A percentile compares a stretch with the other conserved stretches of the same genome.
phyloP scores from a whole-genome alignment of 2,797 vertebrate species.

The Gastrophryne carolinensis region DNA sequence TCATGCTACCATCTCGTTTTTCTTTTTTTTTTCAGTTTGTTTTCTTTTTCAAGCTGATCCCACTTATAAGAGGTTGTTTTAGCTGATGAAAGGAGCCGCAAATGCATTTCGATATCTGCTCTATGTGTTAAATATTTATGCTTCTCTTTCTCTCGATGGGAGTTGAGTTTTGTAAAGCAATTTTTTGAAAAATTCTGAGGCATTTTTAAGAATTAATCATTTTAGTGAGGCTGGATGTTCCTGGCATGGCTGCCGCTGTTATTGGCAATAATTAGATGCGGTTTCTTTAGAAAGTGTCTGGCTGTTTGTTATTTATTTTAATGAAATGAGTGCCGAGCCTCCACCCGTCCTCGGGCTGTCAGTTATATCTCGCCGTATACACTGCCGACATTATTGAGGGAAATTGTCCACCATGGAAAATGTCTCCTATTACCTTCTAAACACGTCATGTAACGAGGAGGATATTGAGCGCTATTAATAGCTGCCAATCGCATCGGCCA shows the following conservation, averaged over 20 bases:
- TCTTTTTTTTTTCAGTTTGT: too few species aligned
- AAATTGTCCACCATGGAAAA: neutral
- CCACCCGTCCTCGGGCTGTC: neutral
- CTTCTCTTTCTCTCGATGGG: neutral
- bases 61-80: too few species aligned
- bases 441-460: neutral
- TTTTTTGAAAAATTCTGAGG: neutral
- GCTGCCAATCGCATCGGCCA: neutral
- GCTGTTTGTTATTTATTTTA: neutral
- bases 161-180: neutral
- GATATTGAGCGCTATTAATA: conserved; percentile 18
- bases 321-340: neutral
- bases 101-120: neutral
- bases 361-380: neutral
- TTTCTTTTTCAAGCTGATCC: too few species aligned
- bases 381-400: neutral
- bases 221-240: neutral
- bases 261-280: neutral
- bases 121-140: neutral
- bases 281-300: neutral
- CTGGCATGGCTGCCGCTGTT: neutral
- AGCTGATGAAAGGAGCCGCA: neutral
- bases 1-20: too few species aligned
- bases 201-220: neutral
- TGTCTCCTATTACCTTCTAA: neutral